Evolutionary conservation across 2,888 invertebrate genomes (phyloP), one percentile per base, ranked within the genome.

Genomic region (Ectemnius lituratus): DNA sequence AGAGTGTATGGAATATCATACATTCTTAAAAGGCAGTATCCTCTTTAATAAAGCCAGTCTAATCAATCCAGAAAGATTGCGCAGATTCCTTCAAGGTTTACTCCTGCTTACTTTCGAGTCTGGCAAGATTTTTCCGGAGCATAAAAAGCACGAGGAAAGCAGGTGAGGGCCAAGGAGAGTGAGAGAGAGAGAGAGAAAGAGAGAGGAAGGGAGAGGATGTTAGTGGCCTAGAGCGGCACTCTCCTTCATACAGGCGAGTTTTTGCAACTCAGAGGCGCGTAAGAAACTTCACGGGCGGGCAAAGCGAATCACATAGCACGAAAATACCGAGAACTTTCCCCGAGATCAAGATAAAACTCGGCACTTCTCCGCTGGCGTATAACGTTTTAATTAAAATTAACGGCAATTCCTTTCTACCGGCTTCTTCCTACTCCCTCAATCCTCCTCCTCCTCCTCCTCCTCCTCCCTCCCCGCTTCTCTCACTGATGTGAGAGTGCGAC

Each of bases 341-440:
- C 49, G 27, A 18, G 62, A 14, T 18, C 59, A 58, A 68, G 71
- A 75, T 76, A 75, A 75, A 75, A 59, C 58, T 71, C 65, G 27
- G 47, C 58, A 45, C 46, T 64, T 52, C 62, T 28, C 45, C 45
- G 61, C 62, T 11, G n/a, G 16, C 58, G 28, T 57, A n/a, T 67
- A 73, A 71, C 62, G 67, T 64, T 79, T 79, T 78, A 79, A 79
- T 79, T 78, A 78, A 79, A 81, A 79, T 79, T 73, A 82, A 82
- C 74, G 73, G 58, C 64, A 59, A 68, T 70, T 56, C 71, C 65
- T 46, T 60, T 63, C 60, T 61, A 5, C 63, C 61, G 46, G 67
- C 45, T 58, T 62, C 37, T 18, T 47, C 49, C n/a, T 52, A 18
- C 28, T 11, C 37, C 64, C 59, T 28, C 16, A 46, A 4, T 61